These are phyloP conservation scores for Xiphophorus couchianus DNA, from an alignment of 2,113 vertebrate genomes.

Conservation along the genomic window DNA sequence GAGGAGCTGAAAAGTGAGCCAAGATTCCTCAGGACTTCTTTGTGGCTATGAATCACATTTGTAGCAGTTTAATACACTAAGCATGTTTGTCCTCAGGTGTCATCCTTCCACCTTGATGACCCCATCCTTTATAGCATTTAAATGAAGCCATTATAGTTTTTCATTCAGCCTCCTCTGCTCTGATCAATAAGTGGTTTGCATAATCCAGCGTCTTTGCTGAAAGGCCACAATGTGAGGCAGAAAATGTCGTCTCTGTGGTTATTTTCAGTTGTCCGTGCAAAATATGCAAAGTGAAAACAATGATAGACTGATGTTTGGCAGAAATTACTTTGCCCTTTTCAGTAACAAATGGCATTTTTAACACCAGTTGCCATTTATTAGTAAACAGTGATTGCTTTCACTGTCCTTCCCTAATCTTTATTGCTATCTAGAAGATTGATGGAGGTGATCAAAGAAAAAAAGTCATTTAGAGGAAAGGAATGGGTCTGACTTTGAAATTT, in stretches of 20 bases:
- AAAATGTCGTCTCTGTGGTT: conserved; percentile 1
- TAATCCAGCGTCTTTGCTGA: conserved; percentile 31
- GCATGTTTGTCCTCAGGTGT: neutral
- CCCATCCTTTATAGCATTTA: conserved; percentile 27
- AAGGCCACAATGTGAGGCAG: conserved; percentile 1
- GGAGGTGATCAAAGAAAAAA: conserved; percentile 3
- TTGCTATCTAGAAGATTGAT: conserved; percentile 13
- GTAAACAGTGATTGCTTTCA: neutral
- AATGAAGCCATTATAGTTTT: conserved; percentile 34
- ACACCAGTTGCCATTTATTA: conserved; percentile 22
- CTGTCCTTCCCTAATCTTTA: neutral
- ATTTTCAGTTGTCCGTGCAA: conserved; percentile 7
- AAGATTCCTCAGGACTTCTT: no score
- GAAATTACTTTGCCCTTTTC: conserved; percentile 4
- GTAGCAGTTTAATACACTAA: no score
- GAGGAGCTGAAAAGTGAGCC: no score
- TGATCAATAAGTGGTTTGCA: conserved; percentile 52
- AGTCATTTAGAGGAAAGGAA: conserved; percentile 6
- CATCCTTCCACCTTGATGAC: conserved; percentile 12
- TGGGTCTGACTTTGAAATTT: conserved; percentile 1
- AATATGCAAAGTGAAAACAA: conserved; percentile 12
- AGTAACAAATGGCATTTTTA: conserved; percentile 11
- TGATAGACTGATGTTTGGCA: conserved; percentile 11
- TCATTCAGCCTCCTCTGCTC: conserved; percentile 16
- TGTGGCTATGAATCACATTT: no score